phyloP scores from a whole-genome alignment of 2,113 vertebrate genomes.

The Anguilla rostrata region DNA sequence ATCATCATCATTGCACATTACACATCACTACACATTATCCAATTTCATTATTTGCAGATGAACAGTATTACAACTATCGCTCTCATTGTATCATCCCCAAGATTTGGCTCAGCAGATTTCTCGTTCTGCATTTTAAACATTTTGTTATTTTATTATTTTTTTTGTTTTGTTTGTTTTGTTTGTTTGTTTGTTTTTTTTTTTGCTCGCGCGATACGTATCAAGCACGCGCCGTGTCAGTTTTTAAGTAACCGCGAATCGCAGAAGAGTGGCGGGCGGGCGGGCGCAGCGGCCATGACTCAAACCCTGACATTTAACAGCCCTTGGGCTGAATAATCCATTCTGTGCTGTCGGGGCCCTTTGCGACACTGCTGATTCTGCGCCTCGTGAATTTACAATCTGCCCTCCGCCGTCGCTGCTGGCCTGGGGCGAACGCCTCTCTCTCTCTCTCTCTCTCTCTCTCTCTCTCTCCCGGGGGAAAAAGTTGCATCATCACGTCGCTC shows the following conservation, averaged over 20 bases:
- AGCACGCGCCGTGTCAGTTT: neutral
- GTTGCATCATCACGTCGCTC: no score
- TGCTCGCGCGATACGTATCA: neutral
- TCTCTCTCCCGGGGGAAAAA: neutral
- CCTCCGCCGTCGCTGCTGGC: neutral
- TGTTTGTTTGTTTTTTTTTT: neutral
- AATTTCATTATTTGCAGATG: no score
- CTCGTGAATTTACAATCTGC: neutral
- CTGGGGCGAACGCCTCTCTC: neutral
- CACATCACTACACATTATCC: no score
- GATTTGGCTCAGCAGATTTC: neutral
- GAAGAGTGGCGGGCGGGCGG: neutral
- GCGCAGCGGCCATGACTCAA: neutral
- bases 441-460: neutral
- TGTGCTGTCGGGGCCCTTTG: neutral
- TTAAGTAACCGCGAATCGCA: neutral
- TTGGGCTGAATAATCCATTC: neutral
- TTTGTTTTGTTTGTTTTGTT: no score
- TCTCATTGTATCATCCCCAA: neutral
- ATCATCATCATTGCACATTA: no score
- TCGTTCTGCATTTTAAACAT: neutral
- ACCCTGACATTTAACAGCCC: neutral
- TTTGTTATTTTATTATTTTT: neutral
- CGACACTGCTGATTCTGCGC: neutral
- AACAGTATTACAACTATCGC: no score